Base-by-base conservation (phyloP, 2,888 invertebrate genomes). In the Apotomis capreana region DNA sequence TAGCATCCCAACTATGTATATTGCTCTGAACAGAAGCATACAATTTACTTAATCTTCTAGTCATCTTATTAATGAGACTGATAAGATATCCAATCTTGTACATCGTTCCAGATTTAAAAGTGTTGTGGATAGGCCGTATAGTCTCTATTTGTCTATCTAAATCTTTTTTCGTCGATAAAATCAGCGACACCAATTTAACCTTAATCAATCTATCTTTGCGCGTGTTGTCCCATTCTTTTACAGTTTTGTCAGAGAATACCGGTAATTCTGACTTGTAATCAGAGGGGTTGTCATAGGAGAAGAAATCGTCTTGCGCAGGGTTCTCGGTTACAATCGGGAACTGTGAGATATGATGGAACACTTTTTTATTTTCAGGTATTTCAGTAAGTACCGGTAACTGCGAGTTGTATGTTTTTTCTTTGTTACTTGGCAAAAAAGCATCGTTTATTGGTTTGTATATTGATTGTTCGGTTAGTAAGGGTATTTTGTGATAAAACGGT, bases 81-180 rank as follows among this genome's bases (percentile, higher is more conserved):
- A 62, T 46, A 5, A 72, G 37, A 26, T 72, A 68, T 1, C 72
- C 68, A 4, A 72, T 63, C 55, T 46, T 72, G n/a, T 72, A 72
- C 58, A 72, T 46, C 10, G 58, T 40, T 13, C 57, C 68, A 0
- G 62, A 59, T 46, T 72, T 63, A n/a, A 36, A 57, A 6, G 51
- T 40, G 3, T 68, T 49, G 4, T 68, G 72, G 8, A 72, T 54
- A 3, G 44, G 15, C 1, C 58, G 12, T 9, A 68, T 36, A n/a
- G 37, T 58, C 10, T 13, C 63, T 9, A 49, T 40, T 36, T 60
- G 36, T 1, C 36, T 26, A 5, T 58, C 58, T 36, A 72, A 26
- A n/a, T 63, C 68, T 36, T 52, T 59, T 10, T 59, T 72, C 5
- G 68, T 58, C 4, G 55, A 36, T 4, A 59, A 6, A 9, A 68